These are phyloP conservation scores for Crocuta crocuta DNA, from an alignment of 2,113 vertebrate species.

Conservation along the genomic window DNA sequence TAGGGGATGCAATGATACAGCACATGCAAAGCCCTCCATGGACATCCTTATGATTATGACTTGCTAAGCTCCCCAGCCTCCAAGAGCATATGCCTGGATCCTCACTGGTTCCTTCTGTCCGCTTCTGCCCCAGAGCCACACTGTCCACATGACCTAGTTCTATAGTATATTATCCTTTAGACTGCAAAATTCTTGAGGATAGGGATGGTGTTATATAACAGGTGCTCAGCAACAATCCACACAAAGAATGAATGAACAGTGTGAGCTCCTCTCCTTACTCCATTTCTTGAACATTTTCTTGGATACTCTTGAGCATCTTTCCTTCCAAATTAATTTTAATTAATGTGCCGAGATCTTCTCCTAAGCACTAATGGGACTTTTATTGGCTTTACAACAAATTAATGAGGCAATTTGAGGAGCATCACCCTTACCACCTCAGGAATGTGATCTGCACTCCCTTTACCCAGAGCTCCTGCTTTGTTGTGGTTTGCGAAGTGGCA, in stretches of 20 bases:
- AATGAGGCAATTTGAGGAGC: neutral
- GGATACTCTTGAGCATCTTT: neutral
- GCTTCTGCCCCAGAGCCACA: neutral
- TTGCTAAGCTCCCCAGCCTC: no score
- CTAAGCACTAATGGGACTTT: neutral
- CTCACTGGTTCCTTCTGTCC: neutral
- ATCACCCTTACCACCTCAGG: no score
- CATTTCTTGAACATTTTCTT: neutral
- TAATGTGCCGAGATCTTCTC: constrained; percentile 26
- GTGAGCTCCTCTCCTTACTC: neutral
- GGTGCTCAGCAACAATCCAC: no score
- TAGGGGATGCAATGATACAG: no score
- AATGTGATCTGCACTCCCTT: neutral
- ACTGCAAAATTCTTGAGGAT: neutral
- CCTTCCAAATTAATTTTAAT: constrained; percentile 58
- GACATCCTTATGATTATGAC: no score
- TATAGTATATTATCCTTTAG: no score
- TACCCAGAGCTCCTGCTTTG: neutral
- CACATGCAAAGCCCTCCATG: neutral
- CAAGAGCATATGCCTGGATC: neutral
- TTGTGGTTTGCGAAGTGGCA: fast-evolving
- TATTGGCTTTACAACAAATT: neutral
- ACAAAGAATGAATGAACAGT: neutral
- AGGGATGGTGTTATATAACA: neutral
- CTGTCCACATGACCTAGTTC: neutral